Percentiles rank a stretch among this genome's conserved stretches.
Conservation (phyloP, 2,888 invertebrate species). For the Gymnosoma rotundatum region DNA sequence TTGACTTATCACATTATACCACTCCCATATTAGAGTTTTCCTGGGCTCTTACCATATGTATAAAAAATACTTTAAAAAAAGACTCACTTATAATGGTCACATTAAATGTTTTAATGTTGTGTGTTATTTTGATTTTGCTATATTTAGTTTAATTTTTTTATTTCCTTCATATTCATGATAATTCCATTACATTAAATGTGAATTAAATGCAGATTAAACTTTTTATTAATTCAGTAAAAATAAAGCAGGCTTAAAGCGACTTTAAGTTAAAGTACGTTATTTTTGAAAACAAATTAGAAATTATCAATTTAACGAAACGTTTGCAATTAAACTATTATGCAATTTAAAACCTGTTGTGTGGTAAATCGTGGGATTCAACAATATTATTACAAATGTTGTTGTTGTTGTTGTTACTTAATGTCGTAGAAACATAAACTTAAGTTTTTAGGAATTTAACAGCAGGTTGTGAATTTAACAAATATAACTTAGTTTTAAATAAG, state of each 20-base stretch:
- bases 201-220: constrained; percentile 46
- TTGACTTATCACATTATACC: constrained; percentile 69
- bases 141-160: constrained; percentile 15
- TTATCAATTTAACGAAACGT: too few species aligned
- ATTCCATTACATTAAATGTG: constrained; percentile 60
- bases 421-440: too few species aligned
- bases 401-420: too few species aligned
- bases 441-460: too few species aligned
- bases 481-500: too few species aligned
- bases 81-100: constrained; percentile 44
- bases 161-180: constrained; percentile 46
- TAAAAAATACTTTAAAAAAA: background rate
- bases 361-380: too few species aligned
- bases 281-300: too few species aligned
- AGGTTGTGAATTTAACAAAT: too few species aligned
- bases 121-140: constrained; percentile 22
- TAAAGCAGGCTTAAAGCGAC: background rate
- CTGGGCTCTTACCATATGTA: constrained; percentile 30
- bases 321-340: too few species aligned
- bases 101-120: constrained; percentile 52
- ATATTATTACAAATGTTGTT: too few species aligned
- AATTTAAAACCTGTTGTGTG: too few species aligned
- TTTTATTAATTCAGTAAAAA: constrained; percentile 2
- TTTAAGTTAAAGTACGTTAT: background rate
- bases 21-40: constrained; percentile 62